Conservation (phyloP, 1,140 invertebrate genomes). For the Sycobia sp. region DNA sequence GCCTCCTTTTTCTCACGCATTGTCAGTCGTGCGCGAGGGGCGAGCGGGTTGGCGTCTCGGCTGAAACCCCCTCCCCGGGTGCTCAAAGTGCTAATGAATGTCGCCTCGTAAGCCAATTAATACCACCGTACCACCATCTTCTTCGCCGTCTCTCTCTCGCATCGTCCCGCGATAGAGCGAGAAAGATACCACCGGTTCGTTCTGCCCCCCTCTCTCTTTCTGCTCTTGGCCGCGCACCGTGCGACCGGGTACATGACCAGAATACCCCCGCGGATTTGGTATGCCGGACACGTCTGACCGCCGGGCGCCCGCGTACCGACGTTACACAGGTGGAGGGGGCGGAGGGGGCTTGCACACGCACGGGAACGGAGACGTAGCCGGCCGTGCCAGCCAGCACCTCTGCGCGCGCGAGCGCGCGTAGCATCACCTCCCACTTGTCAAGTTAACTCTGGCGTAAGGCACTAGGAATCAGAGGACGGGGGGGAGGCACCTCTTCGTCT, state of each 20-base stretch:
- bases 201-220: background rate
- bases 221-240: conserved; percentile 23
- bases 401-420: too few species aligned
- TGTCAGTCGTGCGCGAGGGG: background rate
- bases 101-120: conserved; percentile 64
- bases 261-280: conserved; percentile 60
- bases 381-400: too few species aligned
- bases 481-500: conserved; percentile 27
- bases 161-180: too few species aligned
- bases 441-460: conserved; percentile 52
- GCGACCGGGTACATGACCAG: conserved; percentile 57
- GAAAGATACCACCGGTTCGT: background rate
- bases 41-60: background rate
- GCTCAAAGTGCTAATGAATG: conserved; percentile 61
- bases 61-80: background rate
- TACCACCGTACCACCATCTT: conserved; percentile 48
- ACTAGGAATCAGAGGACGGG: too few species aligned
- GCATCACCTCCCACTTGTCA: conserved; percentile 46
- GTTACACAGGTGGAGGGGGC: too few species aligned
- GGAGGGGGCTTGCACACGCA: too few species aligned
- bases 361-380: too few species aligned
- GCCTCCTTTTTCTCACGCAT: too few species aligned
- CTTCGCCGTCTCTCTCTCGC: background rate
- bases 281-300: conserved; percentile 59
- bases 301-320: too few species aligned